phyloP scores from a whole-genome alignment of 2,888 invertebrate genomes.

The Lycocerus yunnanus region DNA sequence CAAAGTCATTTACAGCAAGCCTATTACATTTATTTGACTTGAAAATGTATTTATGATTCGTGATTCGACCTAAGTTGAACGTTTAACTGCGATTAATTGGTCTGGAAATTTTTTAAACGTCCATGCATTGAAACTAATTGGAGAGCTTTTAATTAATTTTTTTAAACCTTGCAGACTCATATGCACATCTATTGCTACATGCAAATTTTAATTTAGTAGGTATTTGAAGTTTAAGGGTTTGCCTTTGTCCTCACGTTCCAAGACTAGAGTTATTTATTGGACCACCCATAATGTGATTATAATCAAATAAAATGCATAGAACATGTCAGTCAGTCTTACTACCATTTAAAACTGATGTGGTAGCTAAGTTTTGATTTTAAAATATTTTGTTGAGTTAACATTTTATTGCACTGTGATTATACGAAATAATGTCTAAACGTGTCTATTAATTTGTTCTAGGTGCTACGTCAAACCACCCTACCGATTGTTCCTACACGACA shows the following conservation, averaged over 20 bases:
- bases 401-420: background rate
- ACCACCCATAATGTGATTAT: background rate
- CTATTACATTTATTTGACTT: background rate
- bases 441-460: slow-evolving; percentile 55
- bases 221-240: background rate
- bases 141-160: background rate
- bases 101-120: background rate
- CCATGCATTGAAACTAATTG: background rate
- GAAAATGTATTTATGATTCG: background rate
- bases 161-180: background rate
- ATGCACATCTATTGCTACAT: background rate
- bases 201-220: background rate
- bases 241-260: background rate
- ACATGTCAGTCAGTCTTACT: background rate
- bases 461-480: slow-evolving; percentile 79
- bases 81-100: background rate
- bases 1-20: background rate
- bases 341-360: no score
- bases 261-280: background rate
- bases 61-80: background rate
- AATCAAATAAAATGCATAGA: background rate
- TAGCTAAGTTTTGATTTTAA: background rate
- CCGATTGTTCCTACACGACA: slow-evolving; percentile 82
- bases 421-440: background rate
- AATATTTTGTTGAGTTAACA: background rate